phyloP scores from a whole-genome alignment of 2,113 vertebrate species.

The Lethenteron camtschaticum region DNA sequence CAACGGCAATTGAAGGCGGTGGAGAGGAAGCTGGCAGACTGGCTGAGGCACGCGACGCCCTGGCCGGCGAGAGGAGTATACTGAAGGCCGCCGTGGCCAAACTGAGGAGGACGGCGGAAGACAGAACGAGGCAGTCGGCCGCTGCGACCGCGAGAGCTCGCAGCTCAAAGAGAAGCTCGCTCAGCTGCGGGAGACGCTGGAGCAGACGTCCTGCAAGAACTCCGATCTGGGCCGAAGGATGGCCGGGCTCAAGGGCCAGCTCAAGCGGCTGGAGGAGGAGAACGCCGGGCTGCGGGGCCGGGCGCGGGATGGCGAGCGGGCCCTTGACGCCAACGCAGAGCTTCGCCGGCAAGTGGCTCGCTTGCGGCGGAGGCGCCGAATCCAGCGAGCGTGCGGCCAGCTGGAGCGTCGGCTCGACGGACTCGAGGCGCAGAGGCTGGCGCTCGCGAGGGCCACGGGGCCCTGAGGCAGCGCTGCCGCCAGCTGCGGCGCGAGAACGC shows the following conservation, averaged over 20 bases:
- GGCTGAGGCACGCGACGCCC: conserved; percentile 31
- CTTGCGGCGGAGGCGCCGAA: conserved; percentile 8
- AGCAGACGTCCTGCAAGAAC: conserved; percentile 27
- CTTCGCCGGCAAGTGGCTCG: no score
- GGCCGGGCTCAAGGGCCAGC: conserved; percentile 14
- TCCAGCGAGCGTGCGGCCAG: conserved; percentile 32
- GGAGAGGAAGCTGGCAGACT: conserved; percentile 33
- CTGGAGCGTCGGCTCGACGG: conserved; percentile 19
- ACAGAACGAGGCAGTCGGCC: conserved; percentile 23
- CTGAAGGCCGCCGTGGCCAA: conserved; percentile 33
- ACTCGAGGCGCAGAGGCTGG: conserved; percentile 14
- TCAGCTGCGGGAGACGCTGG: conserved; percentile 22
- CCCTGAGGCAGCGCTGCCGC: conserved; percentile 18
- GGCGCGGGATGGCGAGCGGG: conserved; percentile 14
- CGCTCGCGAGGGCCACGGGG: conserved; percentile 16
- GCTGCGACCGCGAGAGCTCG: conserved; percentile 17
- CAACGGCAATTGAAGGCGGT: conserved; percentile 34
- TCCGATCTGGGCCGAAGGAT: conserved; percentile 25
- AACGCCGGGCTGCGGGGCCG: conserved; percentile 27
- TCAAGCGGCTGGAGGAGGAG: conserved; percentile 20
- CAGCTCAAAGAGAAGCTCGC: conserved; percentile 22
- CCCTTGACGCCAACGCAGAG: no score
- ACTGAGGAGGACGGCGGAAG: conserved; percentile 20
- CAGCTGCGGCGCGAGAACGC: no score
- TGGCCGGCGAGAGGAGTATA: conserved; percentile 25